Evolutionary conservation across 2,113 vertebrate genomes (phyloP), one percentile per base, ranked within the genome.

Genomic region (Prolemur simus): DNA sequence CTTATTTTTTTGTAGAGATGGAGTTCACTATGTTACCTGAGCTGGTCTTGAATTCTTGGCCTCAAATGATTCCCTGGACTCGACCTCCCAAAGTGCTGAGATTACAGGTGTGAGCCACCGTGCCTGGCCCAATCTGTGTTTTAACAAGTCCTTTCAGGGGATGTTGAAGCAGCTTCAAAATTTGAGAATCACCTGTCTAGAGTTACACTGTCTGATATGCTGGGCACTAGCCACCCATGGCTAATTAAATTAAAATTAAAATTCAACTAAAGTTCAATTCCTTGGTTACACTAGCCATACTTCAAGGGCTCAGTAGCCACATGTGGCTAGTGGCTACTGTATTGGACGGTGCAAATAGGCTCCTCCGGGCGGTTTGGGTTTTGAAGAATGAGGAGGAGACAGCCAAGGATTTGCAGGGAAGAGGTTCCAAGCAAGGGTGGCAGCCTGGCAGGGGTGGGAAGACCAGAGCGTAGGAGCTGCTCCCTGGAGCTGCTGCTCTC

Each of bases 381-480:
- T 83, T 39, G 8, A 11, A 78, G 74, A 69, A 20, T 34, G 66
- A 60, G 29, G 29, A 68, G n/a, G 60, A 49, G 52, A 39, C 25
- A 42, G 58, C 42, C 12, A 17, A 76, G 68, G 66, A n/a, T 23
- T 32, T 34, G n/a, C 8, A 54, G 37, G n/a, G 39, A 77, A 32
- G 9, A 18, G 3, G 37, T 29, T 63, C 4, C 15, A 52, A 69
- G 63, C 7, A 5, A 64, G 81, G 29, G 58, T 10, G 32, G 27
- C 63, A 25, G 34, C 42, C 74, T 3, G 63, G 47, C 13, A 7
- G 27, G 23, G 4, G 3, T 4, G 37, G 37, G 47, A 14, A n/a
- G 5, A 12, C 6, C 49, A 23, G 39, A 14, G 21, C 0, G 29
- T 1, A 20, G 66, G n/a, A 18, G 37, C 4, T 6, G 2, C 8